A percentile compares a stretch with the other conserved stretches of the same genome.
Evolutionary conservation across 2,113 vertebrate species (phyloP).

Genomic region (Fregata magnificens): DNA sequence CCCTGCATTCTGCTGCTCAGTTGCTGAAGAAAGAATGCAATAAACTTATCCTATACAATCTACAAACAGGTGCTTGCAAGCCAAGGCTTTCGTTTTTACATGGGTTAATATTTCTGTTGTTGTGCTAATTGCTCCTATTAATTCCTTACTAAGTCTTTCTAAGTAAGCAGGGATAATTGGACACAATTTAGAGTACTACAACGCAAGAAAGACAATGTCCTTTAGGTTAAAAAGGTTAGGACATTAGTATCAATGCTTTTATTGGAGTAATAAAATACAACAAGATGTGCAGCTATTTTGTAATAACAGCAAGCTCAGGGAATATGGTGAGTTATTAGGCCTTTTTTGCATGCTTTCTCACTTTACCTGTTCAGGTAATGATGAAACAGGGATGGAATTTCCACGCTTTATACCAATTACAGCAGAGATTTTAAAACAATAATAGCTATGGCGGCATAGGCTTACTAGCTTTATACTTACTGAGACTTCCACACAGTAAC

Average conservation of each 20-base stretch:
- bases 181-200: constrained; percentile 38
- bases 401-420: not conserved
- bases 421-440: not conserved
- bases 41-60: not conserved
- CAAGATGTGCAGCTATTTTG: not conserved
- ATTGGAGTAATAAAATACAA: not conserved
- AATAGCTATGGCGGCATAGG: not conserved
- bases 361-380: not conserved
- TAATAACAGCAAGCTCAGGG: not conserved
- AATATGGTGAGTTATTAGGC: not conserved
- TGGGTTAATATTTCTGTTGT: constrained; percentile 48
- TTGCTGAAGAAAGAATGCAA: constrained; percentile 14
- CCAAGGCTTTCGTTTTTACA: not conserved
- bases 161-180: constrained; percentile 54
- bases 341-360: not conserved
- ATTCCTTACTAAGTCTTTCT: constrained; percentile 51
- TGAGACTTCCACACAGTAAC: not conserved
- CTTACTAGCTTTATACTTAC: not conserved
- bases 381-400: not conserved
- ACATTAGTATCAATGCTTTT: not conserved
- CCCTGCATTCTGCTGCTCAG: not conserved
- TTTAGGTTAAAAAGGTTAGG: constrained; percentile 14
- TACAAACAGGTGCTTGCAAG: constrained; percentile 12
- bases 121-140: constrained; percentile 68
- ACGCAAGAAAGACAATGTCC: not conserved